These are phyloP conservation scores for Lepidurus apus DNA, from an alignment of 1,140 invertebrate species.

Conservation along the genomic window DNA sequence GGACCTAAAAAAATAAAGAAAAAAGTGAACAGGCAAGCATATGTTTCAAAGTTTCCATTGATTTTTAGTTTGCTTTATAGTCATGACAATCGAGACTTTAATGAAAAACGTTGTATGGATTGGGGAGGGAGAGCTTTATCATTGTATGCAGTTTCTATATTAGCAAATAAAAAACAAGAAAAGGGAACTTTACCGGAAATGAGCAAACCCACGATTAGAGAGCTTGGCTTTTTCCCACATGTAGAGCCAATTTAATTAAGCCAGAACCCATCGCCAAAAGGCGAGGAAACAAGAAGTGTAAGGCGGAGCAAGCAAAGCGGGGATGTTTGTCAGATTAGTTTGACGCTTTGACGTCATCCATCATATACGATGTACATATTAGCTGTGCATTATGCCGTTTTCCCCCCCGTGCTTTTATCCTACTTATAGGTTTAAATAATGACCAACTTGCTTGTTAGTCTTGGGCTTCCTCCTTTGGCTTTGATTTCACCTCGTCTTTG, in stretches of 20 bases:
- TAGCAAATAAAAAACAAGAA: not conserved
- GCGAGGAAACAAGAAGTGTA: not conserved
- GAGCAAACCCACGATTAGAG: slow-evolving; percentile 13
- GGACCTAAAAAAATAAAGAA: not conserved
- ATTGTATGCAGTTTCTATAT: not conserved
- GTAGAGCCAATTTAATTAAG: slow-evolving; percentile 4
- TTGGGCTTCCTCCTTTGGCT: not conserved
- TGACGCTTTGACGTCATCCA: not conserved
- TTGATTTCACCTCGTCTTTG: not conserved
- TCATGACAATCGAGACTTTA: too few species aligned
- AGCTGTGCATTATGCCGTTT: too few species aligned
- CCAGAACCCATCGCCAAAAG: not conserved
- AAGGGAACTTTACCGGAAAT: not conserved
- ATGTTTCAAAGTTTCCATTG: too few species aligned
- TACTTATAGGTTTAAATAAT: not conserved
- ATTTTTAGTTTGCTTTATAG: too few species aligned
- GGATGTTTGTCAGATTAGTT: not conserved
- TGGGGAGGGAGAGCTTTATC: not conserved
- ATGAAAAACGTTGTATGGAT: too few species aligned
- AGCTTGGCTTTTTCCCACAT: not conserved
- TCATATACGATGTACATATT: too few species aligned
- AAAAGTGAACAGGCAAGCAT: too few species aligned
- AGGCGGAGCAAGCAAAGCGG: not conserved
- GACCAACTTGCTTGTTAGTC: not conserved
- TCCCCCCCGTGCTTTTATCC: too few species aligned